These are phyloP conservation scores for Nerophis ophidion DNA, from an alignment of 2,113 vertebrate genomes.

Conservation along the genomic window DNA sequence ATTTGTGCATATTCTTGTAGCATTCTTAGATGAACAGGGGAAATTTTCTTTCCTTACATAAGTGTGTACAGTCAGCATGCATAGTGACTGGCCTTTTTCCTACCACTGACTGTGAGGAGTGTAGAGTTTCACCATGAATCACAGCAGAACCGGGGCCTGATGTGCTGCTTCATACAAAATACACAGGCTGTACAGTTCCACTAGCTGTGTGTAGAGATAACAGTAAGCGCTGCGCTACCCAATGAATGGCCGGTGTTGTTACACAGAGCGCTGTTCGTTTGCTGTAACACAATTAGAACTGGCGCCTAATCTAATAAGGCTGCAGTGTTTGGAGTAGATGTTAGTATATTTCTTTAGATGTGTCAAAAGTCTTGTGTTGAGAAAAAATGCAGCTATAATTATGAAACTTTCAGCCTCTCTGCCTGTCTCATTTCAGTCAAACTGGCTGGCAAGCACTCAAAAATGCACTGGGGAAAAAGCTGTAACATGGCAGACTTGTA, in stretches of 20 bases:
- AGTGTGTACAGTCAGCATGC: background rate
- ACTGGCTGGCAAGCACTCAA: slow-evolving; percentile 2
- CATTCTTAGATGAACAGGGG: background rate
- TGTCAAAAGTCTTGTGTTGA: slow-evolving; percentile 16
- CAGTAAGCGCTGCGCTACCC: slow-evolving; percentile 16
- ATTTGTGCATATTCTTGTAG: background rate
- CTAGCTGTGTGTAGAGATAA: slow-evolving; percentile 22
- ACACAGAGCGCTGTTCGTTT: slow-evolving; percentile 27
- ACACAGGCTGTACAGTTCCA: slow-evolving; percentile 6
- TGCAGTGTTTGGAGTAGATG: slow-evolving; percentile 13
- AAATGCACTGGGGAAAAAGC: slow-evolving; percentile 22
- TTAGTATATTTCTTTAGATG: slow-evolving; percentile 6
- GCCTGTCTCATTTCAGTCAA: slow-evolving; percentile 13
- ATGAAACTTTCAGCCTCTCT: slow-evolving; percentile 5
- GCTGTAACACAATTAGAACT: slow-evolving; percentile 16
- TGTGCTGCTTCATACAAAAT: background rate
- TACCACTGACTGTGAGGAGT: slow-evolving; percentile 7
- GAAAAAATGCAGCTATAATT: slow-evolving; percentile 21
- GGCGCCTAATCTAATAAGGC: slow-evolving; percentile 23
- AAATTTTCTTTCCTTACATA: background rate
- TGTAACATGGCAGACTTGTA: slow-evolving; percentile 20
- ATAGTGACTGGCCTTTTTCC: slow-evolving; percentile 9
- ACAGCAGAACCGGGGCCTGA: background rate
- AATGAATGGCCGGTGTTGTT: slow-evolving; percentile 20
- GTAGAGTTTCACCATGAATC: slow-evolving; percentile 6